phyloP scores from a whole-genome alignment of 2,888 invertebrate genomes.

The Achlya flavicornis region DNA sequence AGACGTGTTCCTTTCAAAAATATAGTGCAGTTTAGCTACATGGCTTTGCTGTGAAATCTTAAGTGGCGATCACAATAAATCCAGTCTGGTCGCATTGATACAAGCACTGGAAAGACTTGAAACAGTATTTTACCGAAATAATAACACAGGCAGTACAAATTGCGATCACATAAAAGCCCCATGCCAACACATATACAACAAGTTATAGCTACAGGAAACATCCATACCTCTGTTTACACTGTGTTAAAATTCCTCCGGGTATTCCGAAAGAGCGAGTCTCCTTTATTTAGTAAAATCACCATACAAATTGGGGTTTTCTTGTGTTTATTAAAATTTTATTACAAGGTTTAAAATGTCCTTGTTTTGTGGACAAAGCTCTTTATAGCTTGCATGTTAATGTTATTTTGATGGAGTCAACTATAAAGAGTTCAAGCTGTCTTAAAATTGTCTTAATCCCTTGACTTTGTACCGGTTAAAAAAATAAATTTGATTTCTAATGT shows the following conservation, averaged over 20 bases:
- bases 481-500: too few relatives aligned
- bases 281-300: slow-evolving; percentile 32
- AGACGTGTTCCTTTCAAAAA: too few relatives aligned
- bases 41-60: too few relatives aligned
- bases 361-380: slow-evolving; percentile 4
- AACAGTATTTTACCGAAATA: background rate
- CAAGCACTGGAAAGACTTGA: background rate
- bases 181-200: background rate
- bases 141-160: background rate
- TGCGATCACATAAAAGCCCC: slow-evolving; percentile 4
- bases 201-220: background rate
- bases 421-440: background rate
- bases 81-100: too few relatives aligned
- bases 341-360: slow-evolving; percentile 12
- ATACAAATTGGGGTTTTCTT: slow-evolving; percentile 37
- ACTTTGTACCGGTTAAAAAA: too few relatives aligned
- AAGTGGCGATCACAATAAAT: too few relatives aligned
- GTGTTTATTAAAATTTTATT: slow-evolving; percentile 41
- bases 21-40: too few relatives aligned
- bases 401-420: background rate
- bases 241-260: slow-evolving; percentile 21
- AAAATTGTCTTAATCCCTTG: too few relatives aligned
- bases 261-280: slow-evolving; percentile 21
- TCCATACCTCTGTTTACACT: slow-evolving; percentile 7
- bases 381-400: slow-evolving; percentile 5